A percentile compares a stretch with the other conserved stretches of the same genome.
These are phyloP conservation scores for Erinaceus europaeus DNA, from an alignment of 2,113 vertebrate genomes.

Conservation along the genomic window DNA sequence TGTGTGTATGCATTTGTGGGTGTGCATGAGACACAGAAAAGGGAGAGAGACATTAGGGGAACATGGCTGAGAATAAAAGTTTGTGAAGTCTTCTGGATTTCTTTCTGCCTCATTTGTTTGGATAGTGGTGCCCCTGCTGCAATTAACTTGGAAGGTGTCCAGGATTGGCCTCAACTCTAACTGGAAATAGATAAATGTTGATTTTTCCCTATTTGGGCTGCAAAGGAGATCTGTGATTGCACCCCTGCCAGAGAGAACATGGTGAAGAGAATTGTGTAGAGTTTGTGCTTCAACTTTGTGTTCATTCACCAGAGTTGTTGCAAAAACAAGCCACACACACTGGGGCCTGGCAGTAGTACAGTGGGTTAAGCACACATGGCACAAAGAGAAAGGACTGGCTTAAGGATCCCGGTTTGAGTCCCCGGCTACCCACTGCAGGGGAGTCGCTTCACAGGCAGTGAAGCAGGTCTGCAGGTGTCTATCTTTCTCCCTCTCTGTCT, in stretches of 20 bases:
- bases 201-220: not conserved
- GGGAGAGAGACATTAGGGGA: not conserved
- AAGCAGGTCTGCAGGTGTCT: too few relatives aligned
- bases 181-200: not conserved
- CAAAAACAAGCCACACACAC: not conserved
- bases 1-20: not conserved
- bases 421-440: too few relatives aligned
- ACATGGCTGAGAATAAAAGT: not conserved
- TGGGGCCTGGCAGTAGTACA: too few relatives aligned
- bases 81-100: not conserved
- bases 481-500: too few relatives aligned
- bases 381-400: too few relatives aligned
- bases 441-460: too few relatives aligned
- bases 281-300: not conserved
- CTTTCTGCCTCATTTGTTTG: not conserved
- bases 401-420: too few relatives aligned
- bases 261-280: not conserved
- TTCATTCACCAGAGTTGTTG: not conserved
- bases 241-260: not conserved
- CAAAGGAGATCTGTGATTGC: not conserved
- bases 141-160: not conserved
- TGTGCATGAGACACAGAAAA: too few relatives aligned
- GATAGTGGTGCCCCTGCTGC: not conserved
- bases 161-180: not conserved
- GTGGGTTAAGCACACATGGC: too few relatives aligned